Percentiles rank a stretch among this genome's conserved stretches.
These are phyloP conservation scores for Drosophila paramelanica DNA, from an alignment of 2,888 invertebrate species.

Conservation along the genomic window DNA sequence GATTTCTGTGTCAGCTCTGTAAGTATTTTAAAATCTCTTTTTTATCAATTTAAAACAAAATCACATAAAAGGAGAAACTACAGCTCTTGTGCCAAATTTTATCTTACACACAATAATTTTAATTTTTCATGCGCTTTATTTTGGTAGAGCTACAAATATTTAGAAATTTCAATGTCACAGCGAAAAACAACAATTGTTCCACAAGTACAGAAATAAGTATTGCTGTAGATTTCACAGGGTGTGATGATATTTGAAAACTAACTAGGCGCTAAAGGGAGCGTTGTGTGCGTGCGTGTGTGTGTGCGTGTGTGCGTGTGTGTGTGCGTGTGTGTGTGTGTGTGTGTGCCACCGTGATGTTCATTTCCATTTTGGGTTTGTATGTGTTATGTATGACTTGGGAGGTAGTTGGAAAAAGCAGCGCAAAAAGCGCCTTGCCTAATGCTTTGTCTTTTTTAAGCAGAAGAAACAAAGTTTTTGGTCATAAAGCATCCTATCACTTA, in stretches of 20 bases:
- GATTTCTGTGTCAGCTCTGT: background rate
- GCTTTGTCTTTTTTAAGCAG: constrained; percentile 57
- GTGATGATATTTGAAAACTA: constrained; percentile 25
- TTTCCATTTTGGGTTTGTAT: constrained; percentile 15
- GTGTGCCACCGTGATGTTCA: constrained; percentile 24
- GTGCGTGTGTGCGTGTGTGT: background rate
- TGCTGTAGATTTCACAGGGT: constrained; percentile 29
- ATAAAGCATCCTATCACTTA: constrained; percentile 25
- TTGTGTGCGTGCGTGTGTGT: constrained; percentile 13
- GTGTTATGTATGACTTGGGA: constrained; percentile 33
- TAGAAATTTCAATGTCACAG: constrained; percentile 59
- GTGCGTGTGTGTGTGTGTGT: constrained; percentile 16
- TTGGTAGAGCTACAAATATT: constrained; percentile 32
- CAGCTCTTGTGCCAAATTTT: no score
- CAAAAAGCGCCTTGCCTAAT: constrained; percentile 46
- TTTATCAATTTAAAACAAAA: background rate
- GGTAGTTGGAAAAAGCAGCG: constrained; percentile 48
- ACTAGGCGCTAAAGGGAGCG: constrained; percentile 28
- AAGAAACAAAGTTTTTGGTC: constrained; percentile 26
- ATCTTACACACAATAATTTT: background rate
- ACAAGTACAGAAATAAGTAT: constrained; percentile 53
- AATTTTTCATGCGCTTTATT: constrained; percentile 50
- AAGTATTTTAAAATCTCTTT: background rate
- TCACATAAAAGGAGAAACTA: background rate
- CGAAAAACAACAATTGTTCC: constrained; percentile 44